A percentile compares a stretch with the other conserved stretches of the same genome.
These are phyloP conservation scores for Nomada goodeniana DNA, from an alignment of 2,888 invertebrate genomes.

Conservation along the genomic window DNA sequence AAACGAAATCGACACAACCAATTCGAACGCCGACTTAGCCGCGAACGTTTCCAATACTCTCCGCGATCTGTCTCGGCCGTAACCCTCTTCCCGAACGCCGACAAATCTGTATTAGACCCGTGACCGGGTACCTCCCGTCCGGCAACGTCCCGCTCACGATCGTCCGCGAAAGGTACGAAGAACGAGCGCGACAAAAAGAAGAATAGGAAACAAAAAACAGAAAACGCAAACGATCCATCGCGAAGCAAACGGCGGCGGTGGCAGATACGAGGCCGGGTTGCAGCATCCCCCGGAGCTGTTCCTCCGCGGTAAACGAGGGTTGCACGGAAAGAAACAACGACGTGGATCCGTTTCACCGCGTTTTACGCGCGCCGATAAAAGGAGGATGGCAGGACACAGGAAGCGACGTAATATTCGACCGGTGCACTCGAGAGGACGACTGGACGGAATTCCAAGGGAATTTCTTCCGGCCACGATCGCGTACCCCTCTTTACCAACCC, in stretches of 20 bases:
- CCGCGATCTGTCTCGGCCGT: rapidly evolving
- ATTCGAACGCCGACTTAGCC: no score
- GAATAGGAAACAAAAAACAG: not conserved
- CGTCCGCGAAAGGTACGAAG: no score
- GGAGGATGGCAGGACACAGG: slow-evolving; percentile 18
- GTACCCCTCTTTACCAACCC: not conserved
- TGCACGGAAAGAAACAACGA: slow-evolving; percentile 23
- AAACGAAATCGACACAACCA: no score
- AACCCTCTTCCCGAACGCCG: no score
- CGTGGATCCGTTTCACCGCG: slow-evolving; percentile 45
- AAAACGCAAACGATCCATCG: slow-evolving; percentile 22
- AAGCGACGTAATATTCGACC: slow-evolving; percentile 54
- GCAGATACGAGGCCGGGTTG: slow-evolving; percentile 12
- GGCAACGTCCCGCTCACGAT: no score
- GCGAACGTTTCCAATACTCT: no score
- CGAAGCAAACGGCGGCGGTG: not conserved
- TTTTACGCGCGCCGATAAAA: slow-evolving; percentile 54
- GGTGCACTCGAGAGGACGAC: slow-evolving; percentile 25
- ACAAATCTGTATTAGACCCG: no score
- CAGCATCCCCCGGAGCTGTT: not conserved
- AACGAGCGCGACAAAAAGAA: no score
- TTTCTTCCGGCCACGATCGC: slow-evolving; percentile 49
- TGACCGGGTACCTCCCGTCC: no score
- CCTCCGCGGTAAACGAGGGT: slow-evolving; percentile 3
- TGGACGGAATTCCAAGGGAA: slow-evolving; percentile 48